These are phyloP conservation scores for Drosophila antonietae DNA, from an alignment of 2,888 invertebrate genomes.

Conservation along the genomic window DNA sequence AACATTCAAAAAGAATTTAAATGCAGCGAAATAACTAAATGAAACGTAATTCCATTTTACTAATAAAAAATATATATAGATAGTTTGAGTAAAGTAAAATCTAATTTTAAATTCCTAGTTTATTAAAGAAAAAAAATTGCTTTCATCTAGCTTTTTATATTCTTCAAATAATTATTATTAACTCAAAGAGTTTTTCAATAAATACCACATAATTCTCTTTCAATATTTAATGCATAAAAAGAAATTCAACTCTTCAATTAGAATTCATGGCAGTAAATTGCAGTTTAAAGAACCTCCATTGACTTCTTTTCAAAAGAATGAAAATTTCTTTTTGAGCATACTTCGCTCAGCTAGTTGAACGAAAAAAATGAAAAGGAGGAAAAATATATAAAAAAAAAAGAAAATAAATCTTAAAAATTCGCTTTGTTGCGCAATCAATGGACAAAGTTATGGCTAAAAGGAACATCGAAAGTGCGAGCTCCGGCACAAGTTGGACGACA, in stretches of 20 bases:
- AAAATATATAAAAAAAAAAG: neutral
- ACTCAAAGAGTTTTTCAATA: no score
- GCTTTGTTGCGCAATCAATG: constrained; percentile 37
- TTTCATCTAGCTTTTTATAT: neutral
- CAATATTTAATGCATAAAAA: neutral
- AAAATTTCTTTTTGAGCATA: neutral
- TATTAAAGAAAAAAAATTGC: no score
- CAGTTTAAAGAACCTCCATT: neutral
- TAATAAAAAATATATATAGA: neutral
- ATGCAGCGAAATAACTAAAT: neutral
- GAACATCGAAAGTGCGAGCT: constrained; percentile 33
- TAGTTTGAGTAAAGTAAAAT: neutral
- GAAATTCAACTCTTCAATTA: neutral
- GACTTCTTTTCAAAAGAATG: neutral
- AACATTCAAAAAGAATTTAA: neutral
- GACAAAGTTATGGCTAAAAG: constrained; percentile 35
- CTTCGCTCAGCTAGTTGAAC: neutral
- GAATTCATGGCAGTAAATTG: neutral
- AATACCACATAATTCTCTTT: neutral
- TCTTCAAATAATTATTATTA: neutral
- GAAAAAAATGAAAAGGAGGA: neutral
- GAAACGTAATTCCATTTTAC: neutral
- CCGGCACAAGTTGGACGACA: constrained; percentile 14
- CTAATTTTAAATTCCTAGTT: no score
- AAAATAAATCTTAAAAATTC: constrained; percentile 21